phyloP scores from a whole-genome alignment of 2,888 invertebrate genomes.

The Conistra vaccinii region DNA sequence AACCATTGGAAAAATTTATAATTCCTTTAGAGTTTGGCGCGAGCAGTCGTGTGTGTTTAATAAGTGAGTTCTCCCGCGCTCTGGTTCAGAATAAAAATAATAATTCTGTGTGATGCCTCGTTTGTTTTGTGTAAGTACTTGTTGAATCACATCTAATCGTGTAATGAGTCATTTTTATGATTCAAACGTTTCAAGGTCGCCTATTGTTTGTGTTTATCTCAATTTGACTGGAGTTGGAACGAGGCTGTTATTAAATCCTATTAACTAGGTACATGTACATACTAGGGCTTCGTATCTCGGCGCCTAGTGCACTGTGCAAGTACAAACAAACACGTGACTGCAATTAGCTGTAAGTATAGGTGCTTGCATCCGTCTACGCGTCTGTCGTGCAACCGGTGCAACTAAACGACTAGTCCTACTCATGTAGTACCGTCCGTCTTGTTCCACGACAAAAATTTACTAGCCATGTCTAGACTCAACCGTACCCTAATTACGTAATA shows the following conservation, averaged over 20 bases:
- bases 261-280: conserved; percentile 56
- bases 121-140: conserved; percentile 60
- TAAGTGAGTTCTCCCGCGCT: conserved; percentile 33
- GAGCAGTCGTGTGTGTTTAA: conserved; percentile 49
- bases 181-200: conserved; percentile 52
- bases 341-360: conserved; percentile 2
- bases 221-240: conserved; percentile 47
- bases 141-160: conserved; percentile 46
- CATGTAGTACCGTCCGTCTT: neutral
- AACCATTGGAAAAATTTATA: conserved; percentile 35
- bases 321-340: conserved; percentile 18
- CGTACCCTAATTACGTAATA: too few relatives aligned
- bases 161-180: conserved; percentile 57
- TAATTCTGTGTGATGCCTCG: conserved; percentile 52
- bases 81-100: conserved; percentile 32
- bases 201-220: conserved; percentile 59
- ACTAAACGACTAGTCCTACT: neutral
- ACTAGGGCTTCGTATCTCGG: conserved; percentile 59
- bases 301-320: conserved; percentile 18
- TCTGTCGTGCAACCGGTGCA: neutral
- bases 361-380: neutral
- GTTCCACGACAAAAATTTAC: neutral
- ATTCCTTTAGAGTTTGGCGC: conserved; percentile 10
- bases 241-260: conserved; percentile 57
- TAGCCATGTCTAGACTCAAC: neutral